These are phyloP conservation scores for Epicampocera succincta DNA, from an alignment of 2,888 invertebrate genomes.

Conservation along the genomic window DNA sequence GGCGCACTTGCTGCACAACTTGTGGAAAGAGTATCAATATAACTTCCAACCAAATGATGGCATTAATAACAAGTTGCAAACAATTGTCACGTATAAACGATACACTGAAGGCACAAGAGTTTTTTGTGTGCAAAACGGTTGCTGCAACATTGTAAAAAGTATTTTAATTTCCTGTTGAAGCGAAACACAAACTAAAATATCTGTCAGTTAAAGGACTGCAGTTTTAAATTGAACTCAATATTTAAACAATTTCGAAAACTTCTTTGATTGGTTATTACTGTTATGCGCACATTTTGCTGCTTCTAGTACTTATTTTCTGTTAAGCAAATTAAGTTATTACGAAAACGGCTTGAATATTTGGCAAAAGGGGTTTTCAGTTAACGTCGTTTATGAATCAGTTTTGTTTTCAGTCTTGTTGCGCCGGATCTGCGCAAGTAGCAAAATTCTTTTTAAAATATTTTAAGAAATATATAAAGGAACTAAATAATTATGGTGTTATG, in stretches of 20 bases:
- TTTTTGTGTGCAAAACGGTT: neutral
- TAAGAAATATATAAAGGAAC: no score
- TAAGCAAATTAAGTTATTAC: no score
- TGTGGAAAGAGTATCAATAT: slow-evolving; percentile 44
- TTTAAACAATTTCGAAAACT: slow-evolving; percentile 15
- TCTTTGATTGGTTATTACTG: slow-evolving; percentile 23
- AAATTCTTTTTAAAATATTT: no score
- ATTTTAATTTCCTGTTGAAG: slow-evolving; percentile 37
- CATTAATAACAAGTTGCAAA: slow-evolving; percentile 59
- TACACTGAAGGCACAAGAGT: neutral
- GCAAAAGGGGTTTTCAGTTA: no score
- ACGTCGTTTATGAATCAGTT: no score
- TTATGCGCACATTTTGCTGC: neutral
- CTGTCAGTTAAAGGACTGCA: neutral
- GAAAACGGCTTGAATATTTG: no score
- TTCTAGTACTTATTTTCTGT: no score
- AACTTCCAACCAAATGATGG: slow-evolving; percentile 43
- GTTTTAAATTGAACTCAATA: slow-evolving; percentile 23
- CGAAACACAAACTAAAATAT: neutral
- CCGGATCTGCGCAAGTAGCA: no score
- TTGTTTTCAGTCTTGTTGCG: no score
- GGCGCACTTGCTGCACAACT: neutral
- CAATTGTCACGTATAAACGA: slow-evolving; percentile 61
- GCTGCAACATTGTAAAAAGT: slow-evolving; percentile 49
- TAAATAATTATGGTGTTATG: no score